A percentile compares a stretch with the other conserved stretches of the same genome.
These are phyloP conservation scores for Cladorhizidae sp. DNA, from an alignment of 37 sponge, comb jelly and placozoan species.

Conservation along the genomic window DNA sequence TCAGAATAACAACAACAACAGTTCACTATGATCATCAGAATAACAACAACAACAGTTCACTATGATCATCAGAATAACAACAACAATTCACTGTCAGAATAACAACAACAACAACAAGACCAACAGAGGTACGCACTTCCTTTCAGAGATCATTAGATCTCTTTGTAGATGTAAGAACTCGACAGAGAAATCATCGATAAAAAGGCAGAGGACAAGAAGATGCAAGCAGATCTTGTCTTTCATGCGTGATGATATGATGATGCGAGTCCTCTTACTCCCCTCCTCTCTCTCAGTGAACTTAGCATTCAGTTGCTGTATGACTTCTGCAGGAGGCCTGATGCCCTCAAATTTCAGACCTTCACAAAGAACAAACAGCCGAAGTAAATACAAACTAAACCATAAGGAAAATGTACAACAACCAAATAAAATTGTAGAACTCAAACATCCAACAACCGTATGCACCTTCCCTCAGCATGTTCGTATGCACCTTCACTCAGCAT, in stretches of 20 bases:
- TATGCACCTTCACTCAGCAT: slow-evolving; percentile 37
- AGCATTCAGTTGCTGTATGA: slow-evolving; percentile 26
- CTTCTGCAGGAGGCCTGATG: slow-evolving; percentile 5
- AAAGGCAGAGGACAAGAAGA: slow-evolving; percentile 48
- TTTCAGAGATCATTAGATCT: slow-evolving; percentile 44
- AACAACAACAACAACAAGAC: background rate
- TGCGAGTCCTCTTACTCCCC: background rate
- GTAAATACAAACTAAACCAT: background rate
- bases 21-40: too few relatives aligned
- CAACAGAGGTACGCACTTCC: slow-evolving; percentile 28
- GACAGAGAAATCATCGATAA: slow-evolving; percentile 53
- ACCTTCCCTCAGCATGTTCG: too few relatives aligned
- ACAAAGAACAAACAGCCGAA: background rate
- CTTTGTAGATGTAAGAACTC: slow-evolving; percentile 46
- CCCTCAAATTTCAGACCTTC: slow-evolving; percentile 28
- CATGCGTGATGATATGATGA: slow-evolving; percentile 28
- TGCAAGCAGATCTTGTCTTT: slow-evolving; percentile 60
- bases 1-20: too few relatives aligned
- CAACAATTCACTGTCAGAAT: background rate
- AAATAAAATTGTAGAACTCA: background rate
- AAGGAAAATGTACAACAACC: background rate
- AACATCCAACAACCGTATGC: background rate
- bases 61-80: too few relatives aligned
- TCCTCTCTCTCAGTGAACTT: slow-evolving; percentile 42
- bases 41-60: too few relatives aligned